Evolutionary conservation across 2,113 vertebrate genomes (phyloP), one percentile per base, ranked within the genome.

Genomic region (Mixornis gularis): DNA sequence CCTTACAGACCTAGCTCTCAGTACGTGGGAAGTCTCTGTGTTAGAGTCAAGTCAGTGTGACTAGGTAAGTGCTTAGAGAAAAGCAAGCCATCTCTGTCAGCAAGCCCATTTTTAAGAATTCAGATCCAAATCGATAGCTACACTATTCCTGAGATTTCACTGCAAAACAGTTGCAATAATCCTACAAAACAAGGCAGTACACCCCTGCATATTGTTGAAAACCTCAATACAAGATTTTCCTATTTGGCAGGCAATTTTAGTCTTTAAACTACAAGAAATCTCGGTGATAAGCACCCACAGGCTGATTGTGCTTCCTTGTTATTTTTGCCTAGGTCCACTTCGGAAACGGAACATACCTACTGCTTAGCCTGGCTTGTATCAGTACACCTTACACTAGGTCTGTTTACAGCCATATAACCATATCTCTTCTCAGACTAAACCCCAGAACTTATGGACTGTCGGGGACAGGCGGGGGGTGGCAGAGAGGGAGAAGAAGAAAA

Each of bases 201-300:
- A 4, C 16, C 36, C 5, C 17, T 4, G 3, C 0, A 0, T 30
- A 17, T 6, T 15, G 24, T 1, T 29, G 6, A 59, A 27, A 71
- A 71, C 4, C 13, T 56, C 30, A n/a, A 4, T 0, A 11, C 1
- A 55, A 34, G 9, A 17, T 55, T 25, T 66, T 13, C 52, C 10
- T 55, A 66, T 32, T 36, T 34, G 24, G 4, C 10, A 1, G 9
- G 9, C 8, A 22, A 6, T 12, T 65, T 38, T 16, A 17, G 8
- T 44, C 76, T 58, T n/a, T 12, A 4, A 69, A 69, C 19, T 17
- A 74, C 2, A 17, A 29, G 15, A 71, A 62, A 59, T 64, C 3
- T 34, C 16, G 5, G 15, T 2, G 32, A 10, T 22, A 66, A 79
- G 20, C 6, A 32, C 17, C 8, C 19, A 59, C 9, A 19, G 20